These are phyloP conservation scores for Syrrhaptes paradoxus DNA, from an alignment of 2,113 vertebrate genomes.

Conservation along the genomic window DNA sequence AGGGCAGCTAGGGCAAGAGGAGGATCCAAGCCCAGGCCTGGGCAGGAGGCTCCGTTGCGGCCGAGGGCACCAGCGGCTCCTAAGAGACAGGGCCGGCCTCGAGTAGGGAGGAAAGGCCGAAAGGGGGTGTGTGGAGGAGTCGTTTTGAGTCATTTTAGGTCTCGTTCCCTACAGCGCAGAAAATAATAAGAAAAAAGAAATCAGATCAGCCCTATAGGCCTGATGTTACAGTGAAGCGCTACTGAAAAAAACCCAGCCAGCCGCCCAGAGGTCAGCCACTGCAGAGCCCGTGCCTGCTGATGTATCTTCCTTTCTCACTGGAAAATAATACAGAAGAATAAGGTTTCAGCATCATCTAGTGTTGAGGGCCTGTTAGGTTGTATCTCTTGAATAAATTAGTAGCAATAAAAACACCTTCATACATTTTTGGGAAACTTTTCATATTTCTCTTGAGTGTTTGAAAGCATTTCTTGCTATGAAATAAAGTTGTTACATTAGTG, in stretches of 20 bases:
- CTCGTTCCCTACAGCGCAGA: fast-evolving
- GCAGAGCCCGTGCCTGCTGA: background rate
- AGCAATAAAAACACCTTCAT: background rate
- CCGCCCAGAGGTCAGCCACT: background rate
- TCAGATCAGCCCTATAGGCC: background rate
- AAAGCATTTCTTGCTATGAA: background rate
- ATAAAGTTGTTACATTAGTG: background rate
- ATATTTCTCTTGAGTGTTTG: background rate
- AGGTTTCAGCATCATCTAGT: background rate
- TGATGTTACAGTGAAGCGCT: background rate
- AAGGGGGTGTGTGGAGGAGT: fast-evolving
- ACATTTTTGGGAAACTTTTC: background rate
- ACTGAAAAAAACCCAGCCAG: background rate
- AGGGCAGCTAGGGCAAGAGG: background rate
- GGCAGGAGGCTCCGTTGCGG: no score
- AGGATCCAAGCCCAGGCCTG: background rate
- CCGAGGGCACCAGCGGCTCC: no score
- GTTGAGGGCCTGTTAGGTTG: background rate
- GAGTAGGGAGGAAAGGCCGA: background rate
- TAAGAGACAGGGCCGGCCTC: fast-evolving
- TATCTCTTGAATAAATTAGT: background rate
- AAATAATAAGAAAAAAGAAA: background rate
- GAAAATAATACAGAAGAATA: background rate
- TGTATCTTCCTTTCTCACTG: background rate
- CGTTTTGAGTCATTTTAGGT: no score